Evolutionary conservation across 2,888 invertebrate species (phyloP).

Genomic region (Diploptera punctata): DNA sequence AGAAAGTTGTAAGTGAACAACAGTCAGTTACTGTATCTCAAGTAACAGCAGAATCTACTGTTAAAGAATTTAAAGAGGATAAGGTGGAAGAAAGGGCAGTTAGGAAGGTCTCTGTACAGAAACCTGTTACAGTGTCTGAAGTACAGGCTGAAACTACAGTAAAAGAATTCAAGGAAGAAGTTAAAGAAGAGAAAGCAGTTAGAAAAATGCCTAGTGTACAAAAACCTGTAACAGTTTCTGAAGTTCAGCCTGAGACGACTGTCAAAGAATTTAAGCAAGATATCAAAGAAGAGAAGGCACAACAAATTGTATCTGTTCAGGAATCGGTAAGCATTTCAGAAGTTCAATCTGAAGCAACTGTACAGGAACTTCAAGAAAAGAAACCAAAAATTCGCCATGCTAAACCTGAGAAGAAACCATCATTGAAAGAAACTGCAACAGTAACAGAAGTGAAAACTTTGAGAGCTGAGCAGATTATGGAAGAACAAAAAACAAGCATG

Average conservation of each 20-base stretch:
- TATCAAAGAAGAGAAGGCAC: slow-evolving; percentile 51
- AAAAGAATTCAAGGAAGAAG: slow-evolving; percentile 44
- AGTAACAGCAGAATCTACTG: slow-evolving; percentile 42
- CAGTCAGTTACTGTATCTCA: slow-evolving; percentile 47
- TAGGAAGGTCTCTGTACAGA: slow-evolving; percentile 50
- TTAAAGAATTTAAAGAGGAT: slow-evolving; percentile 44
- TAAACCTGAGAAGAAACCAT: slow-evolving; percentile 40
- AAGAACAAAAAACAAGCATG: slow-evolving; percentile 55
- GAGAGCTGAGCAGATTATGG: slow-evolving; percentile 58
- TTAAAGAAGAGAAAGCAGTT: slow-evolving; percentile 46
- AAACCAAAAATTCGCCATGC: slow-evolving; percentile 47
- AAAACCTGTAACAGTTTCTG: slow-evolving; percentile 60
- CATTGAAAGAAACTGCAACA: slow-evolving; percentile 54
- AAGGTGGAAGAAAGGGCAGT: slow-evolving; percentile 51
- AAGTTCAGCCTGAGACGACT: slow-evolving; percentile 64
- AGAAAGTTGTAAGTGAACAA: slow-evolving; percentile 49
- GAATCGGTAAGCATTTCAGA: slow-evolving; percentile 66
- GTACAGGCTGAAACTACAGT: slow-evolving; percentile 62
- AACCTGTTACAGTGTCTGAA: slow-evolving; percentile 65
- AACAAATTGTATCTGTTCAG: slow-evolving; percentile 48
- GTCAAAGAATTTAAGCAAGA: slow-evolving; percentile 44
- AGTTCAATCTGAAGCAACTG: slow-evolving; percentile 62
- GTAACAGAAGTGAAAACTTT: slow-evolving; percentile 55
- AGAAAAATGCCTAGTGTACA: slow-evolving; percentile 50
- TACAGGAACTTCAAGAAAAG: slow-evolving; percentile 44